phyloP scores from a whole-genome alignment of 2,113 vertebrate genomes.

The Leptocoma aspasia region DNA sequence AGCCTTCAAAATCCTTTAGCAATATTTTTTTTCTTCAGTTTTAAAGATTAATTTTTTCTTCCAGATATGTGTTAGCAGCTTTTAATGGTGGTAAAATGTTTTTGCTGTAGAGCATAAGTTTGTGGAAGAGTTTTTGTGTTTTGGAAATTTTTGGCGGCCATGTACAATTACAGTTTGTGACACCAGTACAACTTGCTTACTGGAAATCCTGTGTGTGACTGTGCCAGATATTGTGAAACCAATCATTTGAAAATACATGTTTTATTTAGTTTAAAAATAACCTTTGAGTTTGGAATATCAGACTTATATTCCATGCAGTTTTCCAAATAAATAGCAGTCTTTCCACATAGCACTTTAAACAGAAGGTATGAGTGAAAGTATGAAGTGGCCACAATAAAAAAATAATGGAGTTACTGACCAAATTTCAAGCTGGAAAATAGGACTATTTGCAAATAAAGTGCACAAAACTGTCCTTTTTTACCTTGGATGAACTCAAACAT shows the following conservation, averaged over 20 bases:
- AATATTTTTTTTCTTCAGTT: not conserved
- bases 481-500: not conserved
- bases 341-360: not conserved
- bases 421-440: not conserved
- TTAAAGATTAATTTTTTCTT: not conserved
- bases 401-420: not conserved
- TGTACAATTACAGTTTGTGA: not conserved
- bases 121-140: not conserved
- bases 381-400: not conserved
- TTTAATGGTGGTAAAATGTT: not conserved
- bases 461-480: not conserved
- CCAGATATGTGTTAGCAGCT: not conserved
- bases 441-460: not conserved
- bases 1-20: not conserved
- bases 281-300: not conserved
- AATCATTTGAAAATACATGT: not conserved
- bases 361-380: not conserved
- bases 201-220: not conserved
- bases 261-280: not conserved
- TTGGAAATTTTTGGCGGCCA: not conserved
- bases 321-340: not conserved
- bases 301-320: not conserved
- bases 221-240: not conserved
- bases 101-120: not conserved
- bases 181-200: not conserved